phyloP scores from a whole-genome alignment of 37 sponge, comb jelly and placozoan genomes.

The Amphimedon queenslandica region DNA sequence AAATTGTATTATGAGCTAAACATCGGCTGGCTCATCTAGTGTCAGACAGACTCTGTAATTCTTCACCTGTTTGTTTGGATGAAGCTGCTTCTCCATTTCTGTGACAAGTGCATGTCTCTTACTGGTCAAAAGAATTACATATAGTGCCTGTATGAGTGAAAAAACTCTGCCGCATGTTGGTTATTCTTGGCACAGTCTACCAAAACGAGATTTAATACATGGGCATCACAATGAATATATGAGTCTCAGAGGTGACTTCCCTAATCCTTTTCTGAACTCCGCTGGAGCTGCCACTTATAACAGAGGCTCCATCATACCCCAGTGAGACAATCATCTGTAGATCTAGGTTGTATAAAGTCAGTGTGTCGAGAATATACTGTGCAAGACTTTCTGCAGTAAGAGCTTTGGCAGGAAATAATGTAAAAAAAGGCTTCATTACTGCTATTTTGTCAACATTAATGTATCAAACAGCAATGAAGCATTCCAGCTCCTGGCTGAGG shows the following conservation, averaged over 20 bases:
- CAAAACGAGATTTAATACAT: constrained; percentile 6
- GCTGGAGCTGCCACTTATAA: constrained; percentile 21
- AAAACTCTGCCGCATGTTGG: constrained; percentile 13
- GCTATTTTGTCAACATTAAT: constrained; percentile 13
- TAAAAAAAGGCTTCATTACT: constrained; percentile 11
- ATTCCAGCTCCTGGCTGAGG: too few relatives aligned
- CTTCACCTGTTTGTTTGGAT: constrained; percentile 19
- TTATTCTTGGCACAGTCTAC: constrained; percentile 9
- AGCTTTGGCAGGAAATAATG: background rate
- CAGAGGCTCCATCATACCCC: constrained; percentile 27
- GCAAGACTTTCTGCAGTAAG: constrained; percentile 14
- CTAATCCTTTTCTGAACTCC: constrained; percentile 18
- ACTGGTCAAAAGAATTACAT: constrained; percentile 6
- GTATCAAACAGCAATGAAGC: too few relatives aligned
- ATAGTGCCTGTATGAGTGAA: constrained; percentile 11
- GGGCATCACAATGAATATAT: constrained; percentile 19
- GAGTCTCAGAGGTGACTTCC: too few relatives aligned
- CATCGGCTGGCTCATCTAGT: too few relatives aligned
- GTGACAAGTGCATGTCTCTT: constrained; percentile 7
- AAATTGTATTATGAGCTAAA: too few relatives aligned
- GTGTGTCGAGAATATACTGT: constrained; percentile 15
- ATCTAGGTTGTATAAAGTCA: constrained; percentile 10
- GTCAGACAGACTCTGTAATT: too few relatives aligned
- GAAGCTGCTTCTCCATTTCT: constrained; percentile 9
- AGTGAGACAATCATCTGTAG: constrained; percentile 9